Evolutionary conservation across 2,113 vertebrate genomes (phyloP).

Genomic region (Irena cyanogastra): DNA sequence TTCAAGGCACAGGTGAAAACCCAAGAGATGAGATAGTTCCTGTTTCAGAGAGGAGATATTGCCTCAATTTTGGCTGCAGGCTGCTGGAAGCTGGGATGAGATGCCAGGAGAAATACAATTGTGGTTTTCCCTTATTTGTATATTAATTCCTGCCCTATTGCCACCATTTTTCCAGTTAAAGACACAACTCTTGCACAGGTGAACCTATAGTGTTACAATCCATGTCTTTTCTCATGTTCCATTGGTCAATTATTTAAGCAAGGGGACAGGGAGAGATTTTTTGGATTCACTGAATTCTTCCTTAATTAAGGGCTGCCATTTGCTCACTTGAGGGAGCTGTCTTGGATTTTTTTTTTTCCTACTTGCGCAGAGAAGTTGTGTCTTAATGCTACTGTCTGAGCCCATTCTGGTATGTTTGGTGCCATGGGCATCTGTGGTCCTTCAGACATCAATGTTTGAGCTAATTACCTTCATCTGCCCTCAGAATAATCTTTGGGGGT

Average conservation of each 20-base stretch:
- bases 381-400: background rate
- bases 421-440: background rate
- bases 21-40: background rate
- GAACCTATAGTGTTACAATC: background rate
- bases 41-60: background rate
- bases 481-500: background rate
- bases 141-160: background rate
- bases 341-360: background rate
- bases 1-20: background rate
- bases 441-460: background rate
- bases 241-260: background rate
- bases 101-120: background rate
- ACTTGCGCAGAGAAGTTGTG: background rate
- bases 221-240: background rate
- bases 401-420: background rate
- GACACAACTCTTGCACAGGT: fast-evolving
- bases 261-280: background rate
- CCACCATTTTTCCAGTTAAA: background rate
- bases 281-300: background rate
- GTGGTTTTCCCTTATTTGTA: background rate
- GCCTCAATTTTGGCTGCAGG: background rate
- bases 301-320: background rate
- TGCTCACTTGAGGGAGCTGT: background rate
- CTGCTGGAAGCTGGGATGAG: background rate
- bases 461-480: background rate